These are phyloP conservation scores for Chaetodon trifasciatus DNA, from an alignment of 2,797 vertebrate species.

Conservation along the genomic window DNA sequence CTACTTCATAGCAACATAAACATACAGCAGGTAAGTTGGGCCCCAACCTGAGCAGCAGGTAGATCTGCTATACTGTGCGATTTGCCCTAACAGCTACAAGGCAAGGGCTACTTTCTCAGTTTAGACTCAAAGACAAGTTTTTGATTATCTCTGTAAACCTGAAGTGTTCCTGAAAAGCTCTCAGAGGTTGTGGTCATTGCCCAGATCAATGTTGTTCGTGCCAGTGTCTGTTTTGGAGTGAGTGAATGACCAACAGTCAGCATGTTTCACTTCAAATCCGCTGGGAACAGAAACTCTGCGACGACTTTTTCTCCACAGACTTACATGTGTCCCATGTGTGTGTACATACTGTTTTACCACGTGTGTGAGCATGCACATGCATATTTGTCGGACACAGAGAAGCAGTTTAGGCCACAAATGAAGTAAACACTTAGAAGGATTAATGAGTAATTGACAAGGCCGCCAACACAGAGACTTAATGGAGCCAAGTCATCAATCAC, in stretches of 20 bases:
- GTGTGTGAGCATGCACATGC: conserved; percentile 21
- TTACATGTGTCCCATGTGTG: not conserved
- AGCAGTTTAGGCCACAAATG: conserved; percentile 37
- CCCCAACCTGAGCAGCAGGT: not conserved
- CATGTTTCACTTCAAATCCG: not conserved
- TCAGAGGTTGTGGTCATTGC: not conserved
- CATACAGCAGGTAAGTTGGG: not conserved
- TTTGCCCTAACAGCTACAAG: not conserved
- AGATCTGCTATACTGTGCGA: not conserved
- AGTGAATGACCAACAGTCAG: not conserved
- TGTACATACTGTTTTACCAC: not conserved
- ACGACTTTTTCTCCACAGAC: not conserved
- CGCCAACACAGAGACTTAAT: conserved; percentile 72
- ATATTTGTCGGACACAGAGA: conserved; percentile 24
- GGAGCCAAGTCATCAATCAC: conserved; percentile 75
- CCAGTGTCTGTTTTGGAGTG: not conserved
- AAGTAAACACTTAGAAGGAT: conserved; percentile 73
- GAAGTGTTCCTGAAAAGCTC: not conserved
- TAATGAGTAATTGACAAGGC: conserved; percentile 74
- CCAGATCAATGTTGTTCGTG: not conserved
- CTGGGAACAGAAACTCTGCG: not conserved
- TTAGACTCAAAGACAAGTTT: not conserved
- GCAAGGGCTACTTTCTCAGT: not conserved
- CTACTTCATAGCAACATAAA: not conserved
- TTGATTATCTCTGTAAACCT: not conserved